These are phyloP conservation scores for Tiliacea aurago DNA, from an alignment of 2,888 invertebrate species.

Conservation along the genomic window DNA sequence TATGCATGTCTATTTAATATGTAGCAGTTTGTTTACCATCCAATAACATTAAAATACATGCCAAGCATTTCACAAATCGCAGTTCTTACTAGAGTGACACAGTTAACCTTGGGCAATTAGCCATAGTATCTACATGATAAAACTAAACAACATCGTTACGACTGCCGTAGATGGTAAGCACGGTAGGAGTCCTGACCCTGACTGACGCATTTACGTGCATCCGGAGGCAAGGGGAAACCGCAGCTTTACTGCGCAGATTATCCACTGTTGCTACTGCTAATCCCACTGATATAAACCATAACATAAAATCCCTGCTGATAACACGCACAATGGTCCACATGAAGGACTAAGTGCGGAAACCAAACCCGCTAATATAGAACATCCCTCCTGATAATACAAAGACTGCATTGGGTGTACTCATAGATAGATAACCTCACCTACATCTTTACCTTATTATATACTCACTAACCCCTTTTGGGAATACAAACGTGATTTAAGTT, in stretches of 20 bases:
- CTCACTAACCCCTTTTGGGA: background rate
- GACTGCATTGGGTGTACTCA: background rate
- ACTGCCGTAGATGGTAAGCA: background rate
- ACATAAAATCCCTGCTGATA: background rate
- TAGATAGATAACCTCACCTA: background rate
- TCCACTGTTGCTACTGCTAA: background rate
- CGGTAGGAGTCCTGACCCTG: background rate
- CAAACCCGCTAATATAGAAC: no score
- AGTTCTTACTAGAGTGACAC: background rate
- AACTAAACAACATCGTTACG: background rate
- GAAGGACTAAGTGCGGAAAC: no score
- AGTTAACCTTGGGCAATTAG: background rate
- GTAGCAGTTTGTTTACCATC: background rate
- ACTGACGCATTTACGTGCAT: background rate
- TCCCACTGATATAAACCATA: background rate
- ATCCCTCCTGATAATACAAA: no score
- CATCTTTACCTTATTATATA: background rate
- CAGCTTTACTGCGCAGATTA: background rate
- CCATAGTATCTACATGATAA: background rate
- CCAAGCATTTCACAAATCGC: background rate
- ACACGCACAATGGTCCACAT: no score
- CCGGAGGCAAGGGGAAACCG: background rate
- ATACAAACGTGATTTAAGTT: background rate
- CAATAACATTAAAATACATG: background rate
- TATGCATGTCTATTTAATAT: background rate